These are phyloP conservation scores for Notothenia rossii DNA, from an alignment of 2,113 vertebrate species.

Conservation along the genomic window DNA sequence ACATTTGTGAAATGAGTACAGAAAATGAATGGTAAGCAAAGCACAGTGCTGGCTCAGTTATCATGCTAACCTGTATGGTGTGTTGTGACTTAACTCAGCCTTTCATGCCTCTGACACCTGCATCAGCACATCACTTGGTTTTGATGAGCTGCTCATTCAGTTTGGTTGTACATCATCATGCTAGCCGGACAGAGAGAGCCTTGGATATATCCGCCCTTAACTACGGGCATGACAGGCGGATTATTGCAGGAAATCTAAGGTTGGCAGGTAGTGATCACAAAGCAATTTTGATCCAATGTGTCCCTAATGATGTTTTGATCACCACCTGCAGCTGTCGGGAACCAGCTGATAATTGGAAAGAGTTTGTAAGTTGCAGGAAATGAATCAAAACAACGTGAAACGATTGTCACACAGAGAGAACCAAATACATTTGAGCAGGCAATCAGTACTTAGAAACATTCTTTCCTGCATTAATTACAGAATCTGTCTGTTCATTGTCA, in stretches of 20 bases:
- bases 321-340: background rate
- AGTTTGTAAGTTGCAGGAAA: background rate
- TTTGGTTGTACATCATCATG: background rate
- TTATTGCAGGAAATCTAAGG: conserved; percentile 62
- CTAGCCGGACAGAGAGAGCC: background rate
- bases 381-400: conserved; percentile 1
- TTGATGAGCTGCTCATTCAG: background rate
- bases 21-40: background rate
- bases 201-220: background rate
- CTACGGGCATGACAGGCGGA: conserved; percentile 3
- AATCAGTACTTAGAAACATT: background rate
- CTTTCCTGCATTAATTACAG: background rate
- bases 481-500: background rate
- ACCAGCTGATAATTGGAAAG: conserved; percentile 24
- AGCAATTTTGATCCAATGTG: conserved; percentile 47
- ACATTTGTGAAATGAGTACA: background rate
- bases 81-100: background rate
- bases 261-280: conserved; percentile 50
- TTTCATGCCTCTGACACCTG: background rate
- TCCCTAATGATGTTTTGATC: conserved; percentile 44
- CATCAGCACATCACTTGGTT: background rate
- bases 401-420: background rate
- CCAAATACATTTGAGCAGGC: background rate
- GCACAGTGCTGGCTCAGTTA: background rate
- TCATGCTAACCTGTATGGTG: background rate